phyloP scores from a whole-genome alignment of 1,140 invertebrate species.

The Diachasmimorpha longicaudata region DNA sequence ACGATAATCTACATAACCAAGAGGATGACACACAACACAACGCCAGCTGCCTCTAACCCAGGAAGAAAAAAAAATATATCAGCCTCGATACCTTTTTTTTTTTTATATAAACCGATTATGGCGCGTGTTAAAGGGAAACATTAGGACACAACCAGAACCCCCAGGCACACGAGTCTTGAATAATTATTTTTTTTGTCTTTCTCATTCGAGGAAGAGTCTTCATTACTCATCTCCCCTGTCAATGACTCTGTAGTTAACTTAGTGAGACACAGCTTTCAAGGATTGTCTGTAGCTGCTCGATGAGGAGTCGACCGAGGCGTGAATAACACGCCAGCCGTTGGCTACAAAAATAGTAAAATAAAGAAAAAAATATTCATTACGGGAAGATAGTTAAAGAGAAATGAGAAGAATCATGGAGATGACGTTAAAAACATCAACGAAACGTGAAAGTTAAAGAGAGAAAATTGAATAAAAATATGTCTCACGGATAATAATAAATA shows the following conservation, averaged over 20 bases:
- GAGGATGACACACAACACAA: conserved; percentile 8
- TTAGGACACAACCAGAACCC: not conserved
- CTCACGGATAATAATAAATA: not conserved
- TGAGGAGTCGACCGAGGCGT: conserved; percentile 16
- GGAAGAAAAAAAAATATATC: not conserved
- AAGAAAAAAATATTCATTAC: not conserved
- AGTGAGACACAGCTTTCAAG: conserved; percentile 27
- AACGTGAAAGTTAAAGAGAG: not conserved
- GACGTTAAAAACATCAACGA: not conserved
- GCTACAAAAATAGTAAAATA: not conserved
- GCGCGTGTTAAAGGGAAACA: conserved; percentile 9
- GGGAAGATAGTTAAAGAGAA: not conserved
- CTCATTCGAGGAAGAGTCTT: not conserved
- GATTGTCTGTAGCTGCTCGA: conserved; percentile 16
- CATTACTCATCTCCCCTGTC: not conserved
- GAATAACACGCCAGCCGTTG: not conserved
- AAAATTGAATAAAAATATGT: not conserved
- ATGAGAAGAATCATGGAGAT: not conserved
- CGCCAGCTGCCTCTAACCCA: not conserved
- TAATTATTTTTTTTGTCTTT: not conserved
- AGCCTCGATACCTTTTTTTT: not conserved
- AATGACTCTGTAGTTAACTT: conserved; percentile 15
- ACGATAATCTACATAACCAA: not conserved
- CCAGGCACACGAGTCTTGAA: not conserved
- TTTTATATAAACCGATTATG: not conserved